Base-by-base conservation (phyloP, 2,113 vertebrate species). In the Callipepla squamata region DNA sequence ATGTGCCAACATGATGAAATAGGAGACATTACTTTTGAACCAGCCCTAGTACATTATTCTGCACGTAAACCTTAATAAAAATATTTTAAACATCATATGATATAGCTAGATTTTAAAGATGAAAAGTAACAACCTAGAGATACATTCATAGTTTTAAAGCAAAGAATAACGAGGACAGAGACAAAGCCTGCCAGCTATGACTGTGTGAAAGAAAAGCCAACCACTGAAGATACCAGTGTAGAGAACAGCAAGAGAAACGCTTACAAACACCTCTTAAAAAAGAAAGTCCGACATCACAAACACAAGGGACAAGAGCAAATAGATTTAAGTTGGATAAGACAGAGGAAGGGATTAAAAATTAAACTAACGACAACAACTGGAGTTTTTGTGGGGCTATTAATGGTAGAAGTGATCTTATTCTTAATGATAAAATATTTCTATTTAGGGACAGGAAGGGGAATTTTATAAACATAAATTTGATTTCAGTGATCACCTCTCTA, bases 131-230 rank as follows among this genome's bases (percentile, higher is more conserved):
- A 45, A 76, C n/a, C 72, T 36, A 50, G 30, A 91, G 26, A 53
- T 11, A 74, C 82, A 87, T 30, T 59, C 55, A 70, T 0, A 74
- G 68, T 57, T 66, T 7, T 82, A 38, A 28, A 91, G 62, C 25
- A 87, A 75, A 87, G 87, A 87, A 87, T 47, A 75, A 93, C 83
- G 61, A 91, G 11, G 47, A 74, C 38, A 87, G 58, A 73, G 55
- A 94, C 34, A 88, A 75, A 92, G 61, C 17, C 51, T 85, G 51
- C 32, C 82, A 90, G 85, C 25, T 61, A 36, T n/a, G 20, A 61
- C 57, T 32, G 2, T 4, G 19, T 47, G 73, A 47, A 89, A 79
- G 28, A 34, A 85, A 82, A 80, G 38, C 9, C 58, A 80, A 68
- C 42, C 8, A 16, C 1, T 59, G 32, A 80, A 53, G 86, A 11